phyloP scores from a whole-genome alignment of 1,140 invertebrate species.

The Achroia grisella region DNA sequence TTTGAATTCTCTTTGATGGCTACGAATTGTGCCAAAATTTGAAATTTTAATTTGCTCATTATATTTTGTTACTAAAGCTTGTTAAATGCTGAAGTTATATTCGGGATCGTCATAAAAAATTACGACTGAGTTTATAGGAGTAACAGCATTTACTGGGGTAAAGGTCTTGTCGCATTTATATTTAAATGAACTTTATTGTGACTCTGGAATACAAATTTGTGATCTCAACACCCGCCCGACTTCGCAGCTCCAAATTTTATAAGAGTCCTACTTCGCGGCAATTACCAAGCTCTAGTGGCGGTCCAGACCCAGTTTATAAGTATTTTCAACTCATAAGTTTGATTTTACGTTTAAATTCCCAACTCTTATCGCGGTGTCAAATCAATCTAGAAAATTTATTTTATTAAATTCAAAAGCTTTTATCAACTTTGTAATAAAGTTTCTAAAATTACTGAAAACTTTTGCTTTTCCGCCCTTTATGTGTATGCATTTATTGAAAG shows the following conservation, averaged over 20 bases:
- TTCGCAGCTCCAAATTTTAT: conserved; percentile 30
- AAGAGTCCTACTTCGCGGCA: conserved; percentile 7
- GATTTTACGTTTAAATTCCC: conserved; percentile 7
- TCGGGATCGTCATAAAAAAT: conserved; percentile 39
- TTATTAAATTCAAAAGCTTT: no score
- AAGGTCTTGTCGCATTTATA: conserved; percentile 53
- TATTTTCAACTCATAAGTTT: conserved; percentile 9
- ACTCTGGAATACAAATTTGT: conserved; percentile 52
- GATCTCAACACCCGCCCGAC: conserved; percentile 30
- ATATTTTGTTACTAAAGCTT: conserved; percentile 28
- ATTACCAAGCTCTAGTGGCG: conserved; percentile 6
- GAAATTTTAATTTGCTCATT: conserved; percentile 23
- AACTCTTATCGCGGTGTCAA: no score
- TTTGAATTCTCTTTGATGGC: no score
- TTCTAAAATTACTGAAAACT: no score
- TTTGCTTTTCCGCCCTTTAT: no score
- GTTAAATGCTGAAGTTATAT: conserved; percentile 34
- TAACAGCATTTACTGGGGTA: conserved; percentile 40
- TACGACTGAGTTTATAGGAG: conserved; percentile 36
- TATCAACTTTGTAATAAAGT: no score
- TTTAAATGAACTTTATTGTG: conserved; percentile 58
- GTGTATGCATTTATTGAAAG: no score
- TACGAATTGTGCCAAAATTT: conserved; percentile 3
- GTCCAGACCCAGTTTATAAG: no score
- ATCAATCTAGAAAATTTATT: no score